Base-by-base conservation (phyloP, 2,888 invertebrate species). In the Eupithecia subumbrata region DNA sequence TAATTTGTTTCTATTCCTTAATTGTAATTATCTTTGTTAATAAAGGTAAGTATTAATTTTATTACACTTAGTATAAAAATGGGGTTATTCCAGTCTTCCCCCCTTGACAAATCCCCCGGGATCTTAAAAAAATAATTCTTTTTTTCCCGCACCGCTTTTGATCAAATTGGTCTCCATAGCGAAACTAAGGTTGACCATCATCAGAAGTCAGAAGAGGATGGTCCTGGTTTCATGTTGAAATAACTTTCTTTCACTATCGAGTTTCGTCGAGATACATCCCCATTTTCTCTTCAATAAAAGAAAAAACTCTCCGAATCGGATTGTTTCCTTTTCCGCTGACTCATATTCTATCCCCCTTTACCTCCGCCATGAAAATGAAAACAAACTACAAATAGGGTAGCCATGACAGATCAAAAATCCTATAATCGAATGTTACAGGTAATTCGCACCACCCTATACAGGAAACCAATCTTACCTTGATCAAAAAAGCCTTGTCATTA, bases 401-500 rank as follows among this genome's bases (percentile, higher is more conserved):
- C 64, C 71, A 52, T 73, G 69, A 73, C 77, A 75, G 72, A 76
- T 74, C 76, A 66, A 72, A 73, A 76, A 67, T 71, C 69, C 79
- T 78, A 25, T 60, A 80, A 80, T 77, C 72, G 73, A 76, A 79
- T 79, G 67, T 77, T 69, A 75, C 71, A 75, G 34, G 68, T 43
- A 67, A 77, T 71, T 73, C 75, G 30, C 43, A 8, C 34, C 78
- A 73, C 80, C 76, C 78, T 69, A 75, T 76, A 77, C 66, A 45
- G 69, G 74, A 76, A 79, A 75, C 76, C 81, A 82, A 86, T 86
- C 84, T 83, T 80, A 80, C 82, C 82, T 81, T 82, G 84, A 82
- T 84, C 82, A 84, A 84, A 86, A 86, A 81, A 82, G 80, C 81
- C 77, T 77, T 80, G 76, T 83, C 84, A 82, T 86, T 86, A 86